phyloP scores from a whole-genome alignment of 2,797 vertebrate species.

The Graptemys geographica region DNA sequence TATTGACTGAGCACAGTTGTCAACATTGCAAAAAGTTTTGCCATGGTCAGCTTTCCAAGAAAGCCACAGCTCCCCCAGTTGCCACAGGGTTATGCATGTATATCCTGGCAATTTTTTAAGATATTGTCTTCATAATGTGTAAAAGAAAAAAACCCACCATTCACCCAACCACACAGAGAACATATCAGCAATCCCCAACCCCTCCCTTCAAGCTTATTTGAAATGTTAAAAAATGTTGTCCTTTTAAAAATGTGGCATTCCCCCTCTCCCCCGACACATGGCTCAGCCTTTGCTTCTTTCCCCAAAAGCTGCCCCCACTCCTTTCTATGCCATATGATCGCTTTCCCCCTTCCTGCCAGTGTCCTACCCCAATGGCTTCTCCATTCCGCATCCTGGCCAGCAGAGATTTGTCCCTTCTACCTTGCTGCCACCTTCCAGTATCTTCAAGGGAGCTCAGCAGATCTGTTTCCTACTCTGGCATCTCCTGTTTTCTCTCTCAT shows the following conservation, averaged over 20 bases:
- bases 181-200: background rate
- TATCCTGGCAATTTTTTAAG: fast-evolving
- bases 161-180: background rate
- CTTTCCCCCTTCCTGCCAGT: background rate
- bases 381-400: background rate
- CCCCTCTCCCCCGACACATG: fast-evolving
- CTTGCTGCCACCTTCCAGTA: background rate
- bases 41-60: background rate
- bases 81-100: fast-evolving
- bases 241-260: fast-evolving
- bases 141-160: background rate
- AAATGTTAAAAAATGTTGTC: background rate
- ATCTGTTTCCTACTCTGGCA: background rate
- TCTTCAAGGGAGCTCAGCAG: background rate
- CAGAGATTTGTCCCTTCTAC: background rate
- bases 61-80: fast-evolving
- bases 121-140: background rate
- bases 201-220: background rate
- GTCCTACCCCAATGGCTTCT: background rate
- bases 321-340: background rate
- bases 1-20: fast-evolving
- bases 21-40: background rate
- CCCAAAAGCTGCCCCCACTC: background rate
- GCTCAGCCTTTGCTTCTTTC: background rate
- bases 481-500: background rate